Evolutionary conservation across 2,113 vertebrate genomes (phyloP).

Genomic region (Serranochromis macrocephalus): DNA sequence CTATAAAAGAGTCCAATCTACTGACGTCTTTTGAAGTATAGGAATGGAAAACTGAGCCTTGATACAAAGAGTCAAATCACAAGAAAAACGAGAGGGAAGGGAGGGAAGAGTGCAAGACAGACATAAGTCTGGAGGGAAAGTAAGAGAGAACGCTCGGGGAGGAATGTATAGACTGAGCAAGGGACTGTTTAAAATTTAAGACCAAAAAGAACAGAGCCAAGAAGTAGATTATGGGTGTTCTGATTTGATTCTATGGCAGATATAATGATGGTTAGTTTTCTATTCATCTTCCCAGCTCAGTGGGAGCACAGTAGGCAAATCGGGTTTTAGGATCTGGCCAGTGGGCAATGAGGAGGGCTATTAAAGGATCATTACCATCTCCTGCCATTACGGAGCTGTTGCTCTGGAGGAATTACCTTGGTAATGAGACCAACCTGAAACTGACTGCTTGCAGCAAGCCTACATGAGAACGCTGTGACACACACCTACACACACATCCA

Average conservation of each 20-base stretch:
- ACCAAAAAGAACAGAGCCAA: constrained; percentile 8
- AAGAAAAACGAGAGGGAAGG: background rate
- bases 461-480: constrained; percentile 2
- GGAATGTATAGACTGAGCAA: background rate
- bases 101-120: background rate
- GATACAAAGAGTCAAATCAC: constrained; percentile 29
- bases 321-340: constrained; percentile 68
- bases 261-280: constrained; percentile 66
- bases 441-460: constrained; percentile 35
- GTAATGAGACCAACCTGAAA: constrained; percentile 75
- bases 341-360: constrained; percentile 67
- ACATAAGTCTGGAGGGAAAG: background rate
- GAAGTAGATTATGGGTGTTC: constrained; percentile 57
- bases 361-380: constrained; percentile 76
- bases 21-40: constrained; percentile 53
- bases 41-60: constrained; percentile 34
- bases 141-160: background rate
- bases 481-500: background rate
- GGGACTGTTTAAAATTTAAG: constrained; percentile 11
- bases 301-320: constrained; percentile 57
- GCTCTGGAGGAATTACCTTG: constrained; percentile 69
- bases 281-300: constrained; percentile 68
- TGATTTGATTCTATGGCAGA: constrained; percentile 66
- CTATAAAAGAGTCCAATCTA: constrained; percentile 53
- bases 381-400: constrained; percentile 64